Evolutionary conservation across 2,888 invertebrate species (phyloP).

Genomic region (Epiblema foenella): DNA sequence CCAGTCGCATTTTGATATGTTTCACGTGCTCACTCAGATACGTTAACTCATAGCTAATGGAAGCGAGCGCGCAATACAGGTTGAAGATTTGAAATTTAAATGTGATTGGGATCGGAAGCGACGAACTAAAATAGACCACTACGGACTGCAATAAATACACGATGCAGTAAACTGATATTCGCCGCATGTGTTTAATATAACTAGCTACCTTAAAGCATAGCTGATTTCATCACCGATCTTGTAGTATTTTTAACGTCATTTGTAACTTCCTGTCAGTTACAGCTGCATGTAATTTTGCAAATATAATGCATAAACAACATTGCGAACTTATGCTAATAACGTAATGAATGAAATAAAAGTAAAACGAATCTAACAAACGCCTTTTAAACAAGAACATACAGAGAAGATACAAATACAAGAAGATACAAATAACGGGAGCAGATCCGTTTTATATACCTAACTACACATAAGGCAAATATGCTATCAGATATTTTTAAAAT

Average conservation of each 20-base stretch:
- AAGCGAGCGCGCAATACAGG: background rate
- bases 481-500: no score
- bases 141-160: background rate
- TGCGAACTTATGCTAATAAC: no score
- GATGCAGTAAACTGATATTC: background rate
- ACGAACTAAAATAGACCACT: background rate
- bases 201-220: background rate
- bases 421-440: no score
- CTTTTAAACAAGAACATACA: no score
- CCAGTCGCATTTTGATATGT: background rate
- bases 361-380: no score
- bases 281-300: slow-evolving; percentile 6
- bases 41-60: background rate
- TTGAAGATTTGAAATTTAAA: no score
- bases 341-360: no score
- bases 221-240: slow-evolving; percentile 5
- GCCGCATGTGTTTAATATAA: slow-evolving; percentile 10
- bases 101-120: background rate
- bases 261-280: background rate
- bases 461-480: no score
- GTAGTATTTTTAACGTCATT: background rate
- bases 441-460: no score
- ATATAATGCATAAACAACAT: background rate
- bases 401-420: no score
- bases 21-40: background rate